Percentiles rank a stretch among this genome's conserved stretches.
phyloP scores from a whole-genome alignment of 1,140 invertebrate genomes.

The Parasteatoda tepidariorum region DNA sequence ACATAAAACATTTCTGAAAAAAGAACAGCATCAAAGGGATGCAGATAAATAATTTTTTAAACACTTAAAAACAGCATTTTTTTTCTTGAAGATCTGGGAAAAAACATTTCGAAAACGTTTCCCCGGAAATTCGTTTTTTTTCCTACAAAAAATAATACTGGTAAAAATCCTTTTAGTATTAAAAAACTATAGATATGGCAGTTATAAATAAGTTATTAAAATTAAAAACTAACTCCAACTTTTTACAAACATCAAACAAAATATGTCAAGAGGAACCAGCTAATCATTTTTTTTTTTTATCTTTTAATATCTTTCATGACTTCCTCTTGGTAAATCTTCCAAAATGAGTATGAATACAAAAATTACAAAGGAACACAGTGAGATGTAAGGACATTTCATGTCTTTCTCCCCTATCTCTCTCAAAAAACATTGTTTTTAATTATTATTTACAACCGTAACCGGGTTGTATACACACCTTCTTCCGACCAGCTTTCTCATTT shows the following conservation, averaged over 20 bases:
- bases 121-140: conserved; percentile 57
- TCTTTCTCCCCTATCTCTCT: conserved; percentile 9
- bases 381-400: conserved; percentile 53
- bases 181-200: conserved; percentile 62
- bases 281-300: conserved; percentile 38
- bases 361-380: conserved; percentile 60
- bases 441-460: no score
- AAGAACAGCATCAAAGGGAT: conserved; percentile 59
- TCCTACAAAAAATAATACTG: conserved; percentile 62
- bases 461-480: conserved; percentile 33
- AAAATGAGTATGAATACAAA: conserved; percentile 61
- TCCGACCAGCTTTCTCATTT: conserved; percentile 1
- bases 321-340: conserved; percentile 55
- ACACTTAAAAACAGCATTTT: conserved; percentile 61
- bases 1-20: conserved; percentile 55
- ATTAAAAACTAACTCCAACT: conserved; percentile 61
- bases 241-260: conserved; percentile 58
- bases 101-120: conserved; percentile 14
- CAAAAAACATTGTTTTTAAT: no score
- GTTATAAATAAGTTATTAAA: conserved; percentile 62
- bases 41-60: conserved; percentile 60
- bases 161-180: conserved; percentile 60
- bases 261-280: conserved; percentile 52
- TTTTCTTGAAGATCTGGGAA: conserved; percentile 28
- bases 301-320: conserved; percentile 17